Base-by-base conservation (phyloP, 1,140 invertebrate species). In the Cylas formicarius region DNA sequence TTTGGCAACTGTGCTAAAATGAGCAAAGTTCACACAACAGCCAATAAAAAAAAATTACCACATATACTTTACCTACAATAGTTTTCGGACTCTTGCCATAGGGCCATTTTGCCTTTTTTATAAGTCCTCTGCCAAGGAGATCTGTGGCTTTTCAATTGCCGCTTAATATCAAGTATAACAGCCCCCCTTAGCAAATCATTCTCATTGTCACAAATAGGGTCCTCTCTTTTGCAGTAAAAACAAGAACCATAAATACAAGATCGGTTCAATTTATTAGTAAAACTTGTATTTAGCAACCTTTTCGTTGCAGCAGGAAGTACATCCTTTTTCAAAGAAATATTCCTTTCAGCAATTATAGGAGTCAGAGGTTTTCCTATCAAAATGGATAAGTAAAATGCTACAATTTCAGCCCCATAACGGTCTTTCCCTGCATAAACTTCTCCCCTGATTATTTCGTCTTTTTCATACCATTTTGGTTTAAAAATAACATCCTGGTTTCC, bases 41-140 rank as follows among this genome's bases (percentile, higher is more conserved):
- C 5, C 17, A 31, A 6, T 31, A 31, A 6, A 13, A 26, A 26
- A 26, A 8, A 26, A 8, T 26, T 29, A 41, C 10, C n/a, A 33
- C 16, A 7, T 35, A 8, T 21, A 18, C 33, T 75, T 66, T 72
- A 78, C 69, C 77, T 75, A 75, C 90, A 95, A 68, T 86, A 94
- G 51, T 76, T 69, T 52, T 75, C 70, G 60, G 89, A 77, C 13
- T 66, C 70, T 69, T 93, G 84, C 90, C 89, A 94, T 37, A 78
- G 65, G 26, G 90, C 90, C 37, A 67, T 54, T 63, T 78, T 77
- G 32, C 77, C 76, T n/a, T 73, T 72, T 52, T 76, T 84, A 60
- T 96, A 97, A 2, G 86, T 90, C 39, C 91, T 68, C 58, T 84
- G 80, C 91, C 91, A 97, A 1, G 91, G 91, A 57, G 88, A 87